A percentile compares a stretch with the other conserved stretches of the same genome.
These are phyloP conservation scores for Drosophila lutescens DNA, from an alignment of 2,888 invertebrate species.

Conservation along the genomic window DNA sequence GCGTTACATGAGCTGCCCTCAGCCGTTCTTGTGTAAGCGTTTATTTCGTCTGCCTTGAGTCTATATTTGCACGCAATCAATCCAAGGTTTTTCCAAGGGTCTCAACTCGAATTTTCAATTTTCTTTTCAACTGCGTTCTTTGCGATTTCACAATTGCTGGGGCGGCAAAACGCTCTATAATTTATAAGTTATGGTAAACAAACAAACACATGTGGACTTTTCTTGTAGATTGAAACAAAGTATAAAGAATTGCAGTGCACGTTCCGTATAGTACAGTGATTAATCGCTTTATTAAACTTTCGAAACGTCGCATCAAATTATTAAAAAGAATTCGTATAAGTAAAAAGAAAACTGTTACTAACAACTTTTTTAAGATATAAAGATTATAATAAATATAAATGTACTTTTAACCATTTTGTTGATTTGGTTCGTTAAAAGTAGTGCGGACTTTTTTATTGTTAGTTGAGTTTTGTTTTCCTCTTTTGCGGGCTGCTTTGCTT, in stretches of 20 bases:
- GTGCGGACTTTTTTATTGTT: constrained; percentile 4
- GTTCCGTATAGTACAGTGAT: neutral
- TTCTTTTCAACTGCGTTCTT: constrained; percentile 29
- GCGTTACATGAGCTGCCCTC: constrained; percentile 9
- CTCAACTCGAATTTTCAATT: constrained; percentile 16
- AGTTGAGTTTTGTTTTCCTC: constrained; percentile 20
- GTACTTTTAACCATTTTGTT: too few species aligned
- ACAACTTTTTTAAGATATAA: too few species aligned
- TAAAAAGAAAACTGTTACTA: too few species aligned
- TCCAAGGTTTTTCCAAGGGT: constrained; percentile 50
- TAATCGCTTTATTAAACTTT: neutral
- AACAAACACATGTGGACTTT: constrained; percentile 12
- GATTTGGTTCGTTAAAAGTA: neutral
- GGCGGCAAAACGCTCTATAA: constrained; percentile 52
- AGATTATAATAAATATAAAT: too few species aligned
- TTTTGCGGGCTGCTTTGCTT: constrained; percentile 28
- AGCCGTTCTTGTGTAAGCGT: constrained; percentile 45
- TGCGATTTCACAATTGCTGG: constrained; percentile 10
- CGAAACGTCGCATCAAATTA: neutral
- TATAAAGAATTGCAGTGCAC: constrained; percentile 9
- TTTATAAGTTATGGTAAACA: constrained; percentile 63
- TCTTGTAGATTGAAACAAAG: constrained; percentile 25
- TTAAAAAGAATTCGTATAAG: too few species aligned
- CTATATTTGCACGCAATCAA: constrained; percentile 68
- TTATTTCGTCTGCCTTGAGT: constrained; percentile 54